Percentiles rank a stretch among this genome's conserved stretches.
phyloP scores from a whole-genome alignment of 2,888 invertebrate genomes.

The Zonitis immaculata region DNA sequence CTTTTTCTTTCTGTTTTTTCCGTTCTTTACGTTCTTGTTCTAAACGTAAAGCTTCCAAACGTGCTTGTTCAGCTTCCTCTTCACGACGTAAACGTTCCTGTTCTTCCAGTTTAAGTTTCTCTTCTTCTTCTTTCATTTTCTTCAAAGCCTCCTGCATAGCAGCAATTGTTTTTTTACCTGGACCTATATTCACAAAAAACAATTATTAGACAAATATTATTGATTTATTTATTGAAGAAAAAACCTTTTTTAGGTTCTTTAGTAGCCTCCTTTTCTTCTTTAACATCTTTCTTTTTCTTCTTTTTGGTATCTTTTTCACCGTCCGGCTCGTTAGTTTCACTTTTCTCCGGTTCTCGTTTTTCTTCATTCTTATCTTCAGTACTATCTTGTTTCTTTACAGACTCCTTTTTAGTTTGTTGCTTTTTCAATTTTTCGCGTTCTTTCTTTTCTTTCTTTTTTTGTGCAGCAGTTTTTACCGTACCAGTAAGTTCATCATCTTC shows the following conservation, averaged over 20 bases:
- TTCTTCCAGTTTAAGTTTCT: slow-evolving; percentile 65
- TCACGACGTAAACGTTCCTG: slow-evolving; percentile 78
- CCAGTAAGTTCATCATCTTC: slow-evolving; percentile 53
- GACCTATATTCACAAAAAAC: slow-evolving; percentile 51
- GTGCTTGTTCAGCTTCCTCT: slow-evolving; percentile 73
- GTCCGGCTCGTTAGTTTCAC: slow-evolving; percentile 45
- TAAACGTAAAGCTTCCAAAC: slow-evolving; percentile 68
- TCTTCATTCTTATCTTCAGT: slow-evolving; percentile 21
- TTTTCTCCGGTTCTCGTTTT: slow-evolving; percentile 33
- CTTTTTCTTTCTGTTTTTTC: slow-evolving; percentile 88
- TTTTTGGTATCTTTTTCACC: slow-evolving; percentile 36
- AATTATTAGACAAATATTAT: not conserved
- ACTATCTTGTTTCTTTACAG: slow-evolving; percentile 26
- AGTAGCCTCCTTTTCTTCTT: slow-evolving; percentile 40
- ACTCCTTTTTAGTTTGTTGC: slow-evolving; percentile 61
- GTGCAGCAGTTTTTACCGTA: slow-evolving; percentile 75
- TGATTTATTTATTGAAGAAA: slow-evolving; percentile 8
- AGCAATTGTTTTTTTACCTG: slow-evolving; percentile 79
- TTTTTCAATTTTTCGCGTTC: slow-evolving; percentile 75
- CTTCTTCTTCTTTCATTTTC: slow-evolving; percentile 86
- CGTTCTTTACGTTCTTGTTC: slow-evolving; percentile 88
- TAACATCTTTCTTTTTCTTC: slow-evolving; percentile 36
- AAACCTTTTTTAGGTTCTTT: slow-evolving; percentile 52
- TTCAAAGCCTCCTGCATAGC: slow-evolving; percentile 91
- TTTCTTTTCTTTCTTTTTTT: slow-evolving; percentile 87